Conservation (phyloP, 2,888 invertebrate species). For the Pristionchus arcanus region DNA sequence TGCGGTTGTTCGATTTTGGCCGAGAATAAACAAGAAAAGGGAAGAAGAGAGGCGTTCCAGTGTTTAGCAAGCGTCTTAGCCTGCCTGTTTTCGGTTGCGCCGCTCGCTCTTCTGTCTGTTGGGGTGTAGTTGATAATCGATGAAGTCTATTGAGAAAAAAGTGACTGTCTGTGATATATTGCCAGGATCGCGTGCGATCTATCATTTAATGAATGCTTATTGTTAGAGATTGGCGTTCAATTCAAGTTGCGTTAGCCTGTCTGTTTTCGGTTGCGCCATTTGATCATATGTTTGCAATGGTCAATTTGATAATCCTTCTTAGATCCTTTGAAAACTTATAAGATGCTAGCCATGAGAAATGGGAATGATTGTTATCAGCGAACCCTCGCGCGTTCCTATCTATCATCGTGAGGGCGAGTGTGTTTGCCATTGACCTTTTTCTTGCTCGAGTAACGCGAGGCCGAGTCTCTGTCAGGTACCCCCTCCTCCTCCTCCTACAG, state of each 20-base stretch:
- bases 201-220: too few relatives aligned
- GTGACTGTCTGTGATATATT: too few relatives aligned
- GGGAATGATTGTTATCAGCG: background rate
- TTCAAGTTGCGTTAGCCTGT: background rate
- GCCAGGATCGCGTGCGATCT: too few relatives aligned
- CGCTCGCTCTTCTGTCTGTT: background rate
- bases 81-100: background rate
- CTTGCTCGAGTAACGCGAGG: background rate
- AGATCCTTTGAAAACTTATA: too few relatives aligned
- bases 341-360: background rate
- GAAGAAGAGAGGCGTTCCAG: background rate
- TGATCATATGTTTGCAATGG: background rate
- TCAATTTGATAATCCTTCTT: background rate
- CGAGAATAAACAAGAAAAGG: background rate
- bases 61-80: background rate
- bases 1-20: background rate
- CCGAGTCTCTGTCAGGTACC: background rate
- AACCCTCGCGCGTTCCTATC: background rate
- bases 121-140: background rate
- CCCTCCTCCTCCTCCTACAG: background rate
- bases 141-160: too few relatives aligned
- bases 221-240: too few relatives aligned
- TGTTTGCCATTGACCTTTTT: slow-evolving; percentile 41
- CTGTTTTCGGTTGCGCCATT: background rate
- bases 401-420: background rate